Evolutionary conservation across 2,888 invertebrate genomes (phyloP), one percentile per base, ranked within the genome.

Genomic region (Nebria brevicollis): DNA sequence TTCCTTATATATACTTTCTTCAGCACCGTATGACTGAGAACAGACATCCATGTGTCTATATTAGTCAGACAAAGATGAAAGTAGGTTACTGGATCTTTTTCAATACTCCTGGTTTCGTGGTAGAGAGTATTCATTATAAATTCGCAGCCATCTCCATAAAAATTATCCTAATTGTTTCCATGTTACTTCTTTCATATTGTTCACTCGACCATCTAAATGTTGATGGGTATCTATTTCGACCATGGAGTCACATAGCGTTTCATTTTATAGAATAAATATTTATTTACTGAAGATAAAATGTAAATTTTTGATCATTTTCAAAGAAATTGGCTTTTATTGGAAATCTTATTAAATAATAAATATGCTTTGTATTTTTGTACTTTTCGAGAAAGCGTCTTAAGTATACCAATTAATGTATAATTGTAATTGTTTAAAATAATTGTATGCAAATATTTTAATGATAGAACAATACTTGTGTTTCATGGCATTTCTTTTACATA

Each of bases 1-100:
- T 86, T 84, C 83, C 84, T 87, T 88, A 86, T 87, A 87, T 87
- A 88, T 87, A 86, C 87, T 87, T 87, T 87, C 88, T 87, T 87
- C 85, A 83, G 83, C 79, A 82, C 81, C 42, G 34, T 42, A 65
- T 54, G 68, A 81, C 72, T 83, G 83, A 83, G 83, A 85, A 85
- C 64, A 75, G 72, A 84, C 85, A 85, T 83, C 82, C 77, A 78
- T 74, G 25, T 75, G 82, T 81, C 83, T 76, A 75, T 78, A 25
- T 64, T 83, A 79, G 66, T 82, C 77, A 84, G 85, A 87, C 83
- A 86, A 85, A 84, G 87, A 87, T 82, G 84, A 85, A 87, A 86
- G 85, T 86, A 84, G 86, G 85, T 86, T 86, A 86, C 82, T 85
- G 80, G 84, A 85, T 84, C 83, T 81, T 72, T 41, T 75, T 68